Base-by-base conservation (phyloP, 2,797 vertebrate genomes). In the Amblyopsis hoosieri region DNA sequence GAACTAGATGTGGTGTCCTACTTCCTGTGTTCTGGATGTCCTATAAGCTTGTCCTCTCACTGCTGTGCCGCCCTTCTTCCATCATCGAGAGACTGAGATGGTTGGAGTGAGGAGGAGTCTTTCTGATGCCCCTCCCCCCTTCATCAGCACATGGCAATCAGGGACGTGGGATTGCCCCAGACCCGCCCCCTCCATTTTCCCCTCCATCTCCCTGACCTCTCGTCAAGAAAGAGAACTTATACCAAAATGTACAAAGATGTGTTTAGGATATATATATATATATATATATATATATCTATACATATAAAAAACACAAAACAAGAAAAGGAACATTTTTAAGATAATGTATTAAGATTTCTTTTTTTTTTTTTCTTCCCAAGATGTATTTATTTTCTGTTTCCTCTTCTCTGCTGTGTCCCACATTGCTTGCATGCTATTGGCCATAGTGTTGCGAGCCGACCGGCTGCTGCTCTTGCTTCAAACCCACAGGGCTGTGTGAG, bases 371-470 rank as follows among this genome's bases (percentile, higher is more conserved):
- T 86, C 89, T 17, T 89, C 86, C 93, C 87, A 91, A 94, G 88
- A 92, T 97, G 94, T 99, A 97, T 98, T 97, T 98, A 97, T 98
- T 97, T 97, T 95, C 92, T 93, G 94, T 96, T 89, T 93, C 94
- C 94, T 92, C 19, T 79, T 85, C 71, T 90, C 84, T 94, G 69
- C 62, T 88, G 84, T 87, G 85, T 84, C 81, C 79, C 80, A 80
- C 76, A 74, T 82, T 86, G 80, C 88, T 78, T 90, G 81, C 85
- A 86, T 90, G 87, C 82, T 83, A 80, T 87, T 84, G 78, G 79
- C 87, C 87, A 79, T 83, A 78, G 85, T 85, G 76, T 89, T 89
- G 50, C 42, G 31, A 71, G 64, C 69, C 63, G 76, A 84, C 72
- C 75, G 82, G 78, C 80, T 84, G 86, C 84, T 78, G 68, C 54